A percentile compares a stretch with the other conserved stretches of the same genome.
Conservation (phyloP, 2,888 invertebrate species). For the Lagria hirta region DNA sequence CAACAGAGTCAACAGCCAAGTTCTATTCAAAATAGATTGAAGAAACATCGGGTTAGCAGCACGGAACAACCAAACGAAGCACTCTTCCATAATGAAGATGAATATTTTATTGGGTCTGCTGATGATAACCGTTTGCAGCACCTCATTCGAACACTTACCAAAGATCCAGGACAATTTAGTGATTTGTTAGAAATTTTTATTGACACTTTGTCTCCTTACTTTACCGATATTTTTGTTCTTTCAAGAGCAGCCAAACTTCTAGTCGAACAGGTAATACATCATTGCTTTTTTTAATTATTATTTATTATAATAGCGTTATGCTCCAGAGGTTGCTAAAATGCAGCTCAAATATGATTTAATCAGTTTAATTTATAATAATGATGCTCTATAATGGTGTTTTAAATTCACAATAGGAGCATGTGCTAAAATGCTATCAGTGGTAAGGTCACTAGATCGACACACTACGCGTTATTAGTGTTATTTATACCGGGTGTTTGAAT, state of each 20-base stretch:
- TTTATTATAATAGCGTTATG: no score
- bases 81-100: slow-evolving; percentile 16
- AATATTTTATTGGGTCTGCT: slow-evolving; percentile 41
- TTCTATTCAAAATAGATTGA: slow-evolving; percentile 41
- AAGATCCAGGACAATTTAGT: slow-evolving; percentile 78
- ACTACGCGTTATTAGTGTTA: no score
- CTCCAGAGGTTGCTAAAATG: no score
- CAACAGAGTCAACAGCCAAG: slow-evolving; percentile 12
- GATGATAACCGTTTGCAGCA: slow-evolving; percentile 64
- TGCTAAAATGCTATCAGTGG: no score
- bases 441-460: no score
- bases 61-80: slow-evolving; percentile 8
- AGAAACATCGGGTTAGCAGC: slow-evolving; percentile 29
- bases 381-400: no score
- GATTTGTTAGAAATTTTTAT: slow-evolving; percentile 68
- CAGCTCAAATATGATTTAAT: no score
- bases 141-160: slow-evolving; percentile 72
- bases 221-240: slow-evolving; percentile 64
- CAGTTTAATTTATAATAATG: no score
- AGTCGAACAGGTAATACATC: slow-evolving; percentile 64
- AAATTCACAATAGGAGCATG: no score
- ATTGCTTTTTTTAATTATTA: no score
- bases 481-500: no score
- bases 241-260: slow-evolving; percentile 67
- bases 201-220: slow-evolving; percentile 67